phyloP scores from a whole-genome alignment of 1,140 invertebrate genomes.

The Macrotrachela quadricornifera region DNA sequence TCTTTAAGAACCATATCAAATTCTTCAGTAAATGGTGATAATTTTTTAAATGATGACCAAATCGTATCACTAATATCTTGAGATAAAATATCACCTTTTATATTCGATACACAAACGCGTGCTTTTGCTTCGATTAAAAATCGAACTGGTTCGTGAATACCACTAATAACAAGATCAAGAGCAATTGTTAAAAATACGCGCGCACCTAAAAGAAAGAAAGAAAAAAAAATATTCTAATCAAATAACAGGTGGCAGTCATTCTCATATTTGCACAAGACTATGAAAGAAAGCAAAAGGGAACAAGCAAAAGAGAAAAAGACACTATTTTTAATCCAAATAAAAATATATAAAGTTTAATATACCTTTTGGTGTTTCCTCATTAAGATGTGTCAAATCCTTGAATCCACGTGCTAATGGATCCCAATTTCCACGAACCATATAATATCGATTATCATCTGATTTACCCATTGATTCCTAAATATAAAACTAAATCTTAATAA shows the following conservation, averaged over 20 bases:
- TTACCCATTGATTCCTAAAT: slow-evolving; percentile 26
- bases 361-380: slow-evolving; percentile 51
- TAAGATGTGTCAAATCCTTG: slow-evolving; percentile 32
- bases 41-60: no score
- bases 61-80: no score
- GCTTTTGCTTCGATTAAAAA: slow-evolving; percentile 81
- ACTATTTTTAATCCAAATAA: not conserved
- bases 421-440: slow-evolving; percentile 56
- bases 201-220: slow-evolving; percentile 34
- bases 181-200: slow-evolving; percentile 76
- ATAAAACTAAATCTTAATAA: not conserved
- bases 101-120: no score
- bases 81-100: no score
- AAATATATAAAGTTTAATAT: slow-evolving; percentile 13
- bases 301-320: not conserved
- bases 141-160: slow-evolving; percentile 72
- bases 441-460: slow-evolving; percentile 22
- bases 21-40: no score
- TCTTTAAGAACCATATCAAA: no score
- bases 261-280: no score
- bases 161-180: slow-evolving; percentile 76
- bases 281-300: no score
- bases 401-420: slow-evolving; percentile 62
- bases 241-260: no score
- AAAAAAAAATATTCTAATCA: not conserved